Evolutionary conservation across 1,140 invertebrate genomes (phyloP).

Genomic region (Camponotus vicinus): DNA sequence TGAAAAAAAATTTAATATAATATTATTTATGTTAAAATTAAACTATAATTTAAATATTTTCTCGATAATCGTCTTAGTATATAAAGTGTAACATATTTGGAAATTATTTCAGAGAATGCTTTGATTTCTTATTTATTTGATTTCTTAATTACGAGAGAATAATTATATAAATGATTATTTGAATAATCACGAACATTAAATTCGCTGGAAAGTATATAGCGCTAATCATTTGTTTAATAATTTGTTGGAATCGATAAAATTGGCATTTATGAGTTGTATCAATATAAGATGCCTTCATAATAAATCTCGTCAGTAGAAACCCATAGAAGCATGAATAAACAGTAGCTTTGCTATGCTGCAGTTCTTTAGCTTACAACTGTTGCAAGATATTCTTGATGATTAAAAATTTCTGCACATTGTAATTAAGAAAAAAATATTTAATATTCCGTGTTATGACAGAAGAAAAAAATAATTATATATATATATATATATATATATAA

Average conservation of each 20-base stretch:
- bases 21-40: background rate
- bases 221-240: background rate
- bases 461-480: background rate
- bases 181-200: background rate
- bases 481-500: background rate
- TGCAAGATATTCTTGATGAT: background rate
- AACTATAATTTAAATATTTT: background rate
- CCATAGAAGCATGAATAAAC: conserved; percentile 40
- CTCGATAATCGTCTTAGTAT: background rate
- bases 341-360: conserved; percentile 29
- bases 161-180: background rate
- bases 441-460: background rate
- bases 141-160: background rate
- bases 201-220: background rate
- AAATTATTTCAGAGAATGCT: background rate
- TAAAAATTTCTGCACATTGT: background rate
- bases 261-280: background rate
- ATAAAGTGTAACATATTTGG: background rate
- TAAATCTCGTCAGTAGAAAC: background rate
- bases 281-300: background rate
- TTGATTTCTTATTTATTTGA: background rate
- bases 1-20: background rate
- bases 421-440: background rate
- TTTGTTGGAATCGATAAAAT: conserved; percentile 5
- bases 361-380: conserved; percentile 9